Conservation (phyloP, 2,797 vertebrate genomes). For the Craterocephalus amniculus region DNA sequence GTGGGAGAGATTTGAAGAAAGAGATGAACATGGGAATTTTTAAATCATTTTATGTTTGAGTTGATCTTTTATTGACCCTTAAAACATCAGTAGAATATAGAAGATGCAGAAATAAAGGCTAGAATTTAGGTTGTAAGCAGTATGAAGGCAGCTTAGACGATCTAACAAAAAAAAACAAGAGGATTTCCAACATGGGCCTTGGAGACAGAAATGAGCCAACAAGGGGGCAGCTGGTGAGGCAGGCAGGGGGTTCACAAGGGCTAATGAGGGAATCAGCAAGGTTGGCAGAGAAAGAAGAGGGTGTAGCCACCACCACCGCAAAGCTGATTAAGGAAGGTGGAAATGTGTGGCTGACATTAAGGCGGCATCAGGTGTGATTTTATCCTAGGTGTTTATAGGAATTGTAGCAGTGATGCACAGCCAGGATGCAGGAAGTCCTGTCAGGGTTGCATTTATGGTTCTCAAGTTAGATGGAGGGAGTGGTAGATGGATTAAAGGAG, state of each 20-base stretch:
- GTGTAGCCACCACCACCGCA: neutral
- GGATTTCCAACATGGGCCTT: constrained; percentile 19
- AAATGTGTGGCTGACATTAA: constrained; percentile 18
- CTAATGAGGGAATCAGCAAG: constrained; percentile 21
- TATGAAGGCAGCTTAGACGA: constrained; percentile 6
- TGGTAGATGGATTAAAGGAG: neutral
- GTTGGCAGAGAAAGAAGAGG: neutral
- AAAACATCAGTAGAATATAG: neutral
- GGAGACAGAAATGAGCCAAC: constrained; percentile 26
- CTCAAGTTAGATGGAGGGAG: constrained; percentile 9
- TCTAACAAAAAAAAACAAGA: constrained; percentile 21
- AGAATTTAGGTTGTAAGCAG: too few species aligned
- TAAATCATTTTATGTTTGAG: neutral
- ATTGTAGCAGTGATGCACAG: constrained; percentile 44
- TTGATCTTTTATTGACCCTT: neutral
- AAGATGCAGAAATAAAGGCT: too few species aligned
- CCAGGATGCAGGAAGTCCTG: constrained; percentile 17
- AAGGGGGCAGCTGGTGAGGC: constrained; percentile 28
- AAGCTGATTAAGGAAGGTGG: neutral
- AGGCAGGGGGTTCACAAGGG: constrained; percentile 14
- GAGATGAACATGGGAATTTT: neutral
- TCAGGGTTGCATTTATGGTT: constrained; percentile 37
- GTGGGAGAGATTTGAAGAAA: neutral
- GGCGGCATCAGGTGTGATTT: neutral
- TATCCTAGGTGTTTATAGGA: constrained; percentile 2